phyloP scores from a whole-genome alignment of 2,797 vertebrate species.

The Acanthopagrus latus region DNA sequence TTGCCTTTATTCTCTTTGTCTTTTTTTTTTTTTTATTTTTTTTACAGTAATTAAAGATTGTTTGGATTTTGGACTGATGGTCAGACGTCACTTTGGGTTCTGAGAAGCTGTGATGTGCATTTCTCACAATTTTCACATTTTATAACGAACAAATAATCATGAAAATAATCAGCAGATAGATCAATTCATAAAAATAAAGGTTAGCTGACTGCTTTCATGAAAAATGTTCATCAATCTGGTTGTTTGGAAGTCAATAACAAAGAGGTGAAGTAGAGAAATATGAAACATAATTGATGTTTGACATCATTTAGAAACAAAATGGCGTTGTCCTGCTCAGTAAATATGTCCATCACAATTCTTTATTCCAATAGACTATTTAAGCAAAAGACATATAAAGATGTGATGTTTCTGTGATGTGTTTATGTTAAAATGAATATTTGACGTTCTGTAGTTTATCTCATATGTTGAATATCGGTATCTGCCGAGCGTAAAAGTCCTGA shows the following conservation, averaged over 20 bases:
- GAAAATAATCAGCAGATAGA: too few relatives aligned
- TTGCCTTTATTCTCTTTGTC: too few relatives aligned
- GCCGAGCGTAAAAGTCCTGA: too few relatives aligned
- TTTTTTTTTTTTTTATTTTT: too few relatives aligned
- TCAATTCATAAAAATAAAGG: too few relatives aligned
- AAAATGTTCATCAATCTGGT: background rate
- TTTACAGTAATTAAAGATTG: too few relatives aligned
- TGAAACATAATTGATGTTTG: background rate
- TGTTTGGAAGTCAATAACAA: background rate
- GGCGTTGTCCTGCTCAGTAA: background rate
- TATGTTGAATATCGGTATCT: background rate
- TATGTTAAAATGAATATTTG: background rate
- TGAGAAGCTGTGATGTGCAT: too few relatives aligned
- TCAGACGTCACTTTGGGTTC: too few relatives aligned
- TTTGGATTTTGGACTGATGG: too few relatives aligned
- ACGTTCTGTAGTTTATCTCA: too few relatives aligned
- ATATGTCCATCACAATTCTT: background rate
- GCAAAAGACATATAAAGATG: background rate
- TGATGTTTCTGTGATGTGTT: background rate
- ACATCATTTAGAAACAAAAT: background rate
- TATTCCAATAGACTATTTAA: background rate
- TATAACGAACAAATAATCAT: too few relatives aligned
- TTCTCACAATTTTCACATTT: too few relatives aligned
- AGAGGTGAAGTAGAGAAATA: background rate
- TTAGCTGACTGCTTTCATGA: background rate